phyloP scores from a whole-genome alignment of 2,888 invertebrate species.

The Ischnus inquisitorius region DNA sequence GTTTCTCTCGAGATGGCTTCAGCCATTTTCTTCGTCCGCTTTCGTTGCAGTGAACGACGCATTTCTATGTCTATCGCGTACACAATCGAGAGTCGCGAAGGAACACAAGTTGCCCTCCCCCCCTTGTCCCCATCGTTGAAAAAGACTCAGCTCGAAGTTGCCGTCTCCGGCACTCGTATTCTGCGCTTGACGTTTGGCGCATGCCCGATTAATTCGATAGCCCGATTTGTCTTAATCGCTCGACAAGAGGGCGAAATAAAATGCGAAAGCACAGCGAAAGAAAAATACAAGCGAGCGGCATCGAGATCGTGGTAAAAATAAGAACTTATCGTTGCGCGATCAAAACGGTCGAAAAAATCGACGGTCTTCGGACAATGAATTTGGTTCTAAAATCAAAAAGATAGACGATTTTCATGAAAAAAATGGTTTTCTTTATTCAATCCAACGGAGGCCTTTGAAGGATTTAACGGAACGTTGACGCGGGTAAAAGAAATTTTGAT shows the following conservation, averaged over 20 bases:
- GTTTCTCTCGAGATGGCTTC: constrained; percentile 28
- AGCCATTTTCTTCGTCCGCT: constrained; percentile 23
- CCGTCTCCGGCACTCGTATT: constrained; percentile 67
- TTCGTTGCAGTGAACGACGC: constrained; percentile 7
- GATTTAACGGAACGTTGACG: neutral
- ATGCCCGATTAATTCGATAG: constrained; percentile 72
- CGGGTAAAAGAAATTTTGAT: neutral
- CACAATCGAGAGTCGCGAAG: constrained; percentile 10
- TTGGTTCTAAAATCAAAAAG: too few relatives aligned
- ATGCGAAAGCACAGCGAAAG: constrained; percentile 45
- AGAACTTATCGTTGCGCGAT: constrained; percentile 9
- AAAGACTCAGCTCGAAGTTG: constrained; percentile 62
- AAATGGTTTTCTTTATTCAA: neutral
- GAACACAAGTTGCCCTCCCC: neutral
- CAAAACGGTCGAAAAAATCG: neutral
- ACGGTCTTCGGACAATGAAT: neutral
- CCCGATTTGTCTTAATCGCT: constrained; percentile 47
- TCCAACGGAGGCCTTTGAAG: neutral
- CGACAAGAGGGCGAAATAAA: constrained; percentile 23
- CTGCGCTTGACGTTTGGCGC: constrained; percentile 69
- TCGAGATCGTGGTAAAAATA: constrained; percentile 29
- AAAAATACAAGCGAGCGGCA: constrained; percentile 6
- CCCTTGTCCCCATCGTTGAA: constrained; percentile 40
- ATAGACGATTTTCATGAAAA: too few relatives aligned
- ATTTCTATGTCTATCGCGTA: constrained; percentile 16